Percentiles rank a stretch among this genome's conserved stretches.
Conservation (phyloP, 2,888 invertebrate genomes). For the Drosophila ezoana region DNA sequence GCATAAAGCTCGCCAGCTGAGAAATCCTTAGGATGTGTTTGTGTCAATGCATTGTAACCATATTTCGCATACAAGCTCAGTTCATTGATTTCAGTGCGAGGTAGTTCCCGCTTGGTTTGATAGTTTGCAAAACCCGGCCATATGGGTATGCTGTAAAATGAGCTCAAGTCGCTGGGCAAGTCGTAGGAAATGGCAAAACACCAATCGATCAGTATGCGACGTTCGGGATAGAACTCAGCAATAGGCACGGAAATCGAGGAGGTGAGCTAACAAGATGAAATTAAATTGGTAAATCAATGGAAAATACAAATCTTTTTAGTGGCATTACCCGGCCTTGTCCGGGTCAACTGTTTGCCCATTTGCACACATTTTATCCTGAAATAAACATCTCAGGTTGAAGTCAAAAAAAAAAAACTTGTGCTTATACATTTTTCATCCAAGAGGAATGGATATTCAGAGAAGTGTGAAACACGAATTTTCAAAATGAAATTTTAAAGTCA, state of each 20-base stretch:
- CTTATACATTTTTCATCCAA: too few species aligned
- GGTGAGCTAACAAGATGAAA: slow-evolving; percentile 66
- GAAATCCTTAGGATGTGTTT: slow-evolving; percentile 82
- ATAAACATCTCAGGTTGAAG: too few species aligned
- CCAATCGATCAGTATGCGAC: slow-evolving; percentile 83
- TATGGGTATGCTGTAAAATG: slow-evolving; percentile 83
- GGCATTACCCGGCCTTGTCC: too few species aligned
- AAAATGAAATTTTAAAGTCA: too few species aligned
- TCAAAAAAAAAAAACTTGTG: too few species aligned
- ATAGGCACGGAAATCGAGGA: slow-evolving; percentile 83
- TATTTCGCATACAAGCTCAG: slow-evolving; percentile 58
- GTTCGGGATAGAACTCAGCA: slow-evolving; percentile 76
- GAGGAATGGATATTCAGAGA: too few species aligned
- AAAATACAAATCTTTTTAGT: too few species aligned
- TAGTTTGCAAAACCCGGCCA: slow-evolving; percentile 81
- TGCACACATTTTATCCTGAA: too few species aligned
- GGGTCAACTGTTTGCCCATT: too few species aligned
- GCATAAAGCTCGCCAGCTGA: slow-evolving; percentile 83
- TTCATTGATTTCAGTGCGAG: slow-evolving; percentile 18
- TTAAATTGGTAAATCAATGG: too few species aligned
- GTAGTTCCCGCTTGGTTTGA: slow-evolving; percentile 44
- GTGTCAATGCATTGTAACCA: slow-evolving; percentile 37
- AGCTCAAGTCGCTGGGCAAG: slow-evolving; percentile 72
- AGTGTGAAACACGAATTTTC: too few species aligned
- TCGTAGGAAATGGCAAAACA: slow-evolving; percentile 84